Evolutionary conservation across 2,888 invertebrate species (phyloP).

Genomic region (Lomographa bimaculata): DNA sequence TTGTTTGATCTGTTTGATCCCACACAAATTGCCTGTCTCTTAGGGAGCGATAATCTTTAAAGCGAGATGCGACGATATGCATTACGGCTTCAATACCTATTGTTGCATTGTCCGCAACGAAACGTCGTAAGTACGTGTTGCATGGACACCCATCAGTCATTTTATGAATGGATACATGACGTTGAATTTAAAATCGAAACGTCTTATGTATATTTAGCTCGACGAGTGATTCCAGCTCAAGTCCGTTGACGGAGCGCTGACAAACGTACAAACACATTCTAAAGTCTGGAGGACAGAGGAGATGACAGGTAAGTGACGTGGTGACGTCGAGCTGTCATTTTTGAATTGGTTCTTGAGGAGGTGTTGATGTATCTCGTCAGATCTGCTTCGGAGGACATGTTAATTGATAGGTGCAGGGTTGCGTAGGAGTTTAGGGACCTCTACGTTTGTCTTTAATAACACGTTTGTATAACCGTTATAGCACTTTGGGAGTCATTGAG

Average conservation of each 20-base stretch:
- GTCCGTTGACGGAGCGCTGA: conserved; percentile 62
- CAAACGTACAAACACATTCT: conserved; percentile 51
- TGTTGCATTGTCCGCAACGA: conserved; percentile 52
- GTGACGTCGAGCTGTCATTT: conserved; percentile 69
- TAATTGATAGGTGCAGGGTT: conserved; percentile 62
- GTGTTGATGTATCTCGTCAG: conserved; percentile 68
- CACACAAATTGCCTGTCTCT: conserved; percentile 68
- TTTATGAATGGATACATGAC: conserved; percentile 68
- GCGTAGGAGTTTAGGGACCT: conserved; percentile 45
- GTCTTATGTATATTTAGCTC: conserved; percentile 56
- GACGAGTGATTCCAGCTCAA: conserved; percentile 69
- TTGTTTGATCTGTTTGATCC: conserved; percentile 47
- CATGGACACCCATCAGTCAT: conserved; percentile 70
- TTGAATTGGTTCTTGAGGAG: conserved; percentile 68
- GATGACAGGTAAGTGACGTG: conserved; percentile 63
- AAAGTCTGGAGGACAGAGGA: conserved; percentile 50
- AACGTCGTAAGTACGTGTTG: conserved; percentile 60
- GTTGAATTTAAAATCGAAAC: conserved; percentile 65
- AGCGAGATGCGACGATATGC: conserved; percentile 70
- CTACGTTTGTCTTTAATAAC: no score
- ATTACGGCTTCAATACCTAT: conserved; percentile 75
- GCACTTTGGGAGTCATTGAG: no score
- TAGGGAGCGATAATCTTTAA: conserved; percentile 63
- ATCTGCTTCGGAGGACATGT: conserved; percentile 67
- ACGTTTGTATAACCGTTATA: no score